phyloP scores from a whole-genome alignment of 1,140 invertebrate genomes.

The Coboldia fuscipes region DNA sequence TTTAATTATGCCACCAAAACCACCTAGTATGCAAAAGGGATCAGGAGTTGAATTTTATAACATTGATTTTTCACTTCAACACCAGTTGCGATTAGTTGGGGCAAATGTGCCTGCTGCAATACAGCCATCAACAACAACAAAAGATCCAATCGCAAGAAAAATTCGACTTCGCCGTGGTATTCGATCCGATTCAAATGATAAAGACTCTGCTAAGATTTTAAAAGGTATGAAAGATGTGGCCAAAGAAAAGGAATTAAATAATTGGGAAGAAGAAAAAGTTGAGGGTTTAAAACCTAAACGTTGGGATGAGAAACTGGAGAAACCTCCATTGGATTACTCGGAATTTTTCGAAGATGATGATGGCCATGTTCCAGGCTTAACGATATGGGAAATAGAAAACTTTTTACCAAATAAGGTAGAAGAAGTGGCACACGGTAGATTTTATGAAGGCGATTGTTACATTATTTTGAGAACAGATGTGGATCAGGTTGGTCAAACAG shows the following conservation, averaged over 20 bases:
- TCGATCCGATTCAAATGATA: constrained; percentile 48
- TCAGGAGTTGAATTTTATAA: constrained; percentile 92
- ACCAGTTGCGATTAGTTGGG: constrained; percentile 79
- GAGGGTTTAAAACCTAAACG: constrained; percentile 45
- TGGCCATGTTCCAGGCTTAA: constrained; percentile 69
- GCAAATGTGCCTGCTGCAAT: constrained; percentile 57
- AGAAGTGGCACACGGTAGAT: constrained; percentile 85
- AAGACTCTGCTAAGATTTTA: constrained; percentile 85
- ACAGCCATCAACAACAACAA: constrained; percentile 32
- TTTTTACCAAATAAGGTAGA: constrained; percentile 90
- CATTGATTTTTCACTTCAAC: constrained; percentile 95
- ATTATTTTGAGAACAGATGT: constrained; percentile 83
- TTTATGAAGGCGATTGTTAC: constrained; percentile 98
- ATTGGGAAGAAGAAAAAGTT: constrained; percentile 4
- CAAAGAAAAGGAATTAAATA: constrained; percentile 30
- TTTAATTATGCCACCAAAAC: constrained; percentile 94
- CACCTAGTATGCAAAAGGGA: constrained; percentile 51
- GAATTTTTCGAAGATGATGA: constrained; percentile 98
- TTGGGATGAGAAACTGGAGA: constrained; percentile 87
- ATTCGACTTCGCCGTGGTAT: constrained; percentile 55
- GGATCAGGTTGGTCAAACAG: constrained; percentile 67
- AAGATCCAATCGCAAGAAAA: constrained; percentile 87
- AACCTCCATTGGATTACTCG: constrained; percentile 93
- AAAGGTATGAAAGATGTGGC: constrained; percentile 97
- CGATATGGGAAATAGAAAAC: constrained; percentile 97